Evolutionary conservation across 2,113 vertebrate species (phyloP).

Genomic region (Thunnus thynnus): DNA sequence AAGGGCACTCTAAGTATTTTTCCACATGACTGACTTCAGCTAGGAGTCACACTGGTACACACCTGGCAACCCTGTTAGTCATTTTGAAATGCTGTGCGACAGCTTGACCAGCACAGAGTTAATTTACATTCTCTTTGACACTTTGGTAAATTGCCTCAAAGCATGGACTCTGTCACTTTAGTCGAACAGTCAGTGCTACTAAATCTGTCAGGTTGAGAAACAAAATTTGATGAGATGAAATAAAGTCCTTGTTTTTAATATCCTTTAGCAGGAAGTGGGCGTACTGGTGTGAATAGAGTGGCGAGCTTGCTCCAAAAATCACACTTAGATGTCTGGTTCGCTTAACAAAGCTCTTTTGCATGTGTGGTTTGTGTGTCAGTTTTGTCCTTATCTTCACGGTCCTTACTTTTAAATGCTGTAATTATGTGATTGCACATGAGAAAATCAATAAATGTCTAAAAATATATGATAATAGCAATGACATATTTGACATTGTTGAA

Average conservation of each 20-base stretch:
- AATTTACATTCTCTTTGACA: constrained; percentile 49
- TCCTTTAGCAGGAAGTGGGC: constrained; percentile 59
- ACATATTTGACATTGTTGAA: too few relatives aligned
- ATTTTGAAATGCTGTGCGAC: constrained; percentile 44
- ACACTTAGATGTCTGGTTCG: constrained; percentile 59
- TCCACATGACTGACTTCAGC: constrained; percentile 53
- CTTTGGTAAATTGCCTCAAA: constrained; percentile 16
- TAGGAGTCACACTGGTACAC: constrained; percentile 23
- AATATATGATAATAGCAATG: too few relatives aligned
- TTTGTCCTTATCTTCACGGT: constrained; percentile 5
- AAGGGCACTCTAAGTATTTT: constrained; percentile 33
- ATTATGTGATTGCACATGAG: too few relatives aligned
- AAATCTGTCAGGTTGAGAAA: constrained; percentile 53
- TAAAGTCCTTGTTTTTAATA: constrained; percentile 65
- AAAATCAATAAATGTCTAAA: too few relatives aligned
- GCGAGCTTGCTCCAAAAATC: constrained; percentile 69
- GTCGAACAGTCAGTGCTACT: constrained; percentile 14
- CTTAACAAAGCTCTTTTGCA: constrained; percentile 42
- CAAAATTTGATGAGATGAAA: constrained; percentile 43
- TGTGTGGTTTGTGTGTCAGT: constrained; percentile 34
- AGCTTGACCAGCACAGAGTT: constrained; percentile 40
- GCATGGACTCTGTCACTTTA: constrained; percentile 40
- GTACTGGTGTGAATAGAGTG: constrained; percentile 40
- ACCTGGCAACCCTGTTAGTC: constrained; percentile 39
- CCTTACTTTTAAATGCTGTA: too few relatives aligned